phyloP scores from a whole-genome alignment of 2,113 vertebrate species.

The Microtus richardsoni region DNA sequence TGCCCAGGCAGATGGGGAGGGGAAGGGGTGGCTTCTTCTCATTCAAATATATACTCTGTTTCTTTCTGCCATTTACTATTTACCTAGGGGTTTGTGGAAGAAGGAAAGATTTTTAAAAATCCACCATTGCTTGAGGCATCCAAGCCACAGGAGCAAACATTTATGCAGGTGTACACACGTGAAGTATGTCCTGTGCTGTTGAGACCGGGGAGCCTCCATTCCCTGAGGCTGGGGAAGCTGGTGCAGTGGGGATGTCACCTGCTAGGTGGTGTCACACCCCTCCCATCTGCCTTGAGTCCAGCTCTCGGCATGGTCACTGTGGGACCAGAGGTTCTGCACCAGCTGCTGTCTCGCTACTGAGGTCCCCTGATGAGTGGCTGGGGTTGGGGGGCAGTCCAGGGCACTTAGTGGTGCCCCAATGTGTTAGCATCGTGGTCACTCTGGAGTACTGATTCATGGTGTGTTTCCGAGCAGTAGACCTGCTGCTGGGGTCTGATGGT shows the following conservation, averaged over 20 bases:
- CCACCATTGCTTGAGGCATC: slow-evolving; percentile 48
- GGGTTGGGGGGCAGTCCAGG: not conserved
- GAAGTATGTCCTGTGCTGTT: not conserved
- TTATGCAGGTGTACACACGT: not conserved
- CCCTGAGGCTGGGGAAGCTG: not conserved
- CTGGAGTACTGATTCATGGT: slow-evolving; percentile 70
- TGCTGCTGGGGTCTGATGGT: slow-evolving; percentile 60
- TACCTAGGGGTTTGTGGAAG: slow-evolving; percentile 57
- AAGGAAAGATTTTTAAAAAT: not conserved
- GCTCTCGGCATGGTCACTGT: fast-evolving
- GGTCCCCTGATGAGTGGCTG: not conserved
- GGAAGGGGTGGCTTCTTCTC: not conserved
- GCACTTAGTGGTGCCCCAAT: slow-evolving; percentile 40
- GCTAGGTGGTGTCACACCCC: not conserved
- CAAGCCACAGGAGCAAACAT: slow-evolving; percentile 49
- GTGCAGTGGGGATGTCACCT: not conserved
- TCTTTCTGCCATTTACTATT: slow-evolving; percentile 27
- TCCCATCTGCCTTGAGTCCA: not conserved
- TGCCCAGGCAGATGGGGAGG: not conserved
- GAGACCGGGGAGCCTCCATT: not conserved
- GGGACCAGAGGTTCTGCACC: not conserved
- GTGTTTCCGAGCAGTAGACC: slow-evolving; percentile 28
- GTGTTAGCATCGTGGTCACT: slow-evolving; percentile 61
- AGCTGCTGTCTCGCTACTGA: not conserved
- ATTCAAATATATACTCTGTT: not conserved